Conservation (phyloP, 2,888 invertebrate genomes). For the Philonicus albiceps region DNA sequence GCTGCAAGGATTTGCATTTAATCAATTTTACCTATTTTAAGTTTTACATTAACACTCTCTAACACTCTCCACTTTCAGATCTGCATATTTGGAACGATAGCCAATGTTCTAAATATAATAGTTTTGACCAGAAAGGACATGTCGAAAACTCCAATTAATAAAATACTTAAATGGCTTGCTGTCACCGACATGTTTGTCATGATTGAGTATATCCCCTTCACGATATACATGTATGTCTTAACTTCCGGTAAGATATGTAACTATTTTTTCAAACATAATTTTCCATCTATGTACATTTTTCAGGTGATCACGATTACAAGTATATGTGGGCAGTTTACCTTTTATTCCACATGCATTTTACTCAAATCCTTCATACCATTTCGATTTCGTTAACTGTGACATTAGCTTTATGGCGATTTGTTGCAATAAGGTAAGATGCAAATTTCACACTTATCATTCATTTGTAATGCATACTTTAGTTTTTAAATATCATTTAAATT, state of each 20-base stretch:
- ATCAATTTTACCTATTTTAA: too few relatives aligned
- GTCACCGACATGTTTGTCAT: slow-evolving; percentile 91
- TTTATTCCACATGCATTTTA: slow-evolving; percentile 87
- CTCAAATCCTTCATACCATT: slow-evolving; percentile 87
- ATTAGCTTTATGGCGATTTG: slow-evolving; percentile 90
- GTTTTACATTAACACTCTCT: too few relatives aligned
- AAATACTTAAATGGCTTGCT: slow-evolving; percentile 82
- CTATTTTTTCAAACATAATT: not conserved
- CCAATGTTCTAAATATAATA: slow-evolving; percentile 86
- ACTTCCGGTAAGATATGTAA: slow-evolving; percentile 64
- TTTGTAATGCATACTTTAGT: not conserved
- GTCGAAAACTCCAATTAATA: slow-evolving; percentile 84
- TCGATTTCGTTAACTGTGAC: slow-evolving; percentile 93
- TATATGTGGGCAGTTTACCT: slow-evolving; percentile 85
- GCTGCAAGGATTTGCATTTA: too few relatives aligned
- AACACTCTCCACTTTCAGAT: too few relatives aligned
- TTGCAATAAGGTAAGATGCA: slow-evolving; percentile 78
- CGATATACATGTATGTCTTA: slow-evolving; percentile 73
- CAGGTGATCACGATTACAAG: slow-evolving; percentile 88
- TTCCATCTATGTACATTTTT: not conserved
- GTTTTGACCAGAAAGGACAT: slow-evolving; percentile 85
- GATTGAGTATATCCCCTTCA: slow-evolving; percentile 83
- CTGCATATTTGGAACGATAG: slow-evolving; percentile 85
- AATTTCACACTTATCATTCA: not conserved
- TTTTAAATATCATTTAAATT: not conserved